Conservation (phyloP, 2,797 vertebrate species). For the Aythya fuligula region DNA sequence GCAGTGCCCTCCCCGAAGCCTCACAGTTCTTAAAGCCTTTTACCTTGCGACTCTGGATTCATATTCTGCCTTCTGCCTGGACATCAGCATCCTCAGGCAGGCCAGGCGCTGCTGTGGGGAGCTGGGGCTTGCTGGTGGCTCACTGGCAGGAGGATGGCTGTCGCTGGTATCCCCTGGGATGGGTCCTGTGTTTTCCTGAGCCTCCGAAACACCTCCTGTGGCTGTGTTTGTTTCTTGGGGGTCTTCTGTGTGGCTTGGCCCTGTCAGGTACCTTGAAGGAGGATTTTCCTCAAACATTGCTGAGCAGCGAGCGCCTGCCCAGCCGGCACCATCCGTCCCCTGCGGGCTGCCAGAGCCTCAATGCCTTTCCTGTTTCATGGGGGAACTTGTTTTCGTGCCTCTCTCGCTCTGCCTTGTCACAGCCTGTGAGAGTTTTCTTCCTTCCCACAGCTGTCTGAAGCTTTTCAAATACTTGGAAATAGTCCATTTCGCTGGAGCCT, state of each 20-base stretch:
- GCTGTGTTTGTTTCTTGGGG: background rate
- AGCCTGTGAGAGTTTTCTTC: background rate
- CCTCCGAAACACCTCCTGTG: background rate
- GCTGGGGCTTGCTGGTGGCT: background rate
- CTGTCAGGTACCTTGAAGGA: background rate
- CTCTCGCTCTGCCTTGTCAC: background rate
- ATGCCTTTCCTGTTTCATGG: background rate
- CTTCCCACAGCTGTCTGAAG: conserved; percentile 21
- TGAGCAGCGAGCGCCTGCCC: background rate
- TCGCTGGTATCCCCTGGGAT: background rate
- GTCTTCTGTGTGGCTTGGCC: background rate
- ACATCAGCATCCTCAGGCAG: background rate
- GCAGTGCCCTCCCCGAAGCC: background rate
- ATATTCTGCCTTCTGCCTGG: background rate
- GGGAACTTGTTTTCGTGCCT: background rate
- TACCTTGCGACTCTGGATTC: conserved; percentile 28
- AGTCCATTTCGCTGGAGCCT: conserved; percentile 34
- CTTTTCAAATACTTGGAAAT: conserved; percentile 38
- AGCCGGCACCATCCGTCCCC: background rate
- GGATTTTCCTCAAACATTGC: background rate
- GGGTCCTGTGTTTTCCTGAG: background rate
- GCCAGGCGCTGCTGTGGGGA: background rate
- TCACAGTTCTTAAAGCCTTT: background rate
- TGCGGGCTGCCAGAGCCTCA: accelerated
- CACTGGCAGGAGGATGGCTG: background rate